phyloP scores from a whole-genome alignment of 2,888 invertebrate genomes.

The Seira sanloemensis region DNA sequence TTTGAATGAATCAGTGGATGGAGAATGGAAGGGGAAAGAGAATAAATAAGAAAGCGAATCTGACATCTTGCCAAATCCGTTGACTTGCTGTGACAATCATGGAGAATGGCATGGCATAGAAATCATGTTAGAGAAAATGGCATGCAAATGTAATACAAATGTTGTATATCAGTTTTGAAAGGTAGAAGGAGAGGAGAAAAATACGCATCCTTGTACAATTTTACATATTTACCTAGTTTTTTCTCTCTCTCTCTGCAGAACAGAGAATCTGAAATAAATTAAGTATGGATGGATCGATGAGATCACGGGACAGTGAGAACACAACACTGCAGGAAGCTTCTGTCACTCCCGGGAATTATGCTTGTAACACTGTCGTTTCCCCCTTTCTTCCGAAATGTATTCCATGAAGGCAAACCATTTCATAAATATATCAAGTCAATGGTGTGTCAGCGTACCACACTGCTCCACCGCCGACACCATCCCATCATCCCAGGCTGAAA shows the following conservation, averaged over 20 bases:
- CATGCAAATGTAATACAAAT: neutral
- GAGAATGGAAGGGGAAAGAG: too few species aligned
- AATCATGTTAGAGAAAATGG: neutral
- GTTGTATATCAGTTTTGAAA: neutral
- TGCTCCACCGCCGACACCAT: too few species aligned
- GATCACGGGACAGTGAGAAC: conserved; percentile 42
- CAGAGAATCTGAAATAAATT: too few species aligned
- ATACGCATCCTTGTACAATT: neutral
- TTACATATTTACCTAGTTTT: too few species aligned
- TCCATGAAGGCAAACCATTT: too few species aligned
- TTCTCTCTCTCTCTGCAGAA: too few species aligned
- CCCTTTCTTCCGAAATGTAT: too few species aligned
- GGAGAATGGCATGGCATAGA: neutral
- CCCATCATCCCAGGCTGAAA: too few species aligned
- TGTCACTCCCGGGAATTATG: conserved; percentile 52
- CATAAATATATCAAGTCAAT: too few species aligned
- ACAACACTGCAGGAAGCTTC: conserved; percentile 23
- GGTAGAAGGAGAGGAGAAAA: neutral
- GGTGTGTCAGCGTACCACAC: neutral
- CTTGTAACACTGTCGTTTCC: conserved; percentile 50
- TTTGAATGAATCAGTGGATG: too few species aligned
- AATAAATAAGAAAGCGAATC: neutral
- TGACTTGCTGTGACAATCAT: neutral
- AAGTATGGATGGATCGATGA: conserved; percentile 53
- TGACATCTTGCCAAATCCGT: neutral